Base-by-base conservation (phyloP, 2,797 vertebrate genomes). In the Urocyon cinereoargenteus region DNA sequence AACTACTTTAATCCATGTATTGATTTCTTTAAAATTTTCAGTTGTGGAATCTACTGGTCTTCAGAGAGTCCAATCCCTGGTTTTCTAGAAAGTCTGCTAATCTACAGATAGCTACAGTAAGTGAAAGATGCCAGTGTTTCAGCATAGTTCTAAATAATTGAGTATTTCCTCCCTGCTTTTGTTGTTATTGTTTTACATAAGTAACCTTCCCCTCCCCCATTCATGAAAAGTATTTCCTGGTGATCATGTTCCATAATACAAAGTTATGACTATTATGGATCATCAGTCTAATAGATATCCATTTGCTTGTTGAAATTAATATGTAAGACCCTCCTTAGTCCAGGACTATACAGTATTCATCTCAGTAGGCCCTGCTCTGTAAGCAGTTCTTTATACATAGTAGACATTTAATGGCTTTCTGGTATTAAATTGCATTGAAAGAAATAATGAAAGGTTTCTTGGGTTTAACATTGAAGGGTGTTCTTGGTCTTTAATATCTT, bases 401-500 rank as follows among this genome's bases (percentile, higher is more conserved):
- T 13, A 61, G 6, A 81, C 6, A 72, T 31, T 66, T 45, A 66
- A 72, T 82, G 5, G 5, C 19, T 92, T 55, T 11, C 55, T 92
- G n/a, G 51, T 84, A 49, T 5, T 78, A 34, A 70, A 79, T 2
- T 77, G 11, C 16, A 62, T 28, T 86, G 45, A 49, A 28, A 85
- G 21, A n/a, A 73, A 45, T 40, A 73, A 87, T 66, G 59, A 86
- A 87, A 86, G 1, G 13, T 70, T 15, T 77, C 18, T 70, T 61
- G 62, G 72, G 12, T 59, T 93, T 96, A 89, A 62, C 3, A 51
- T 13, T 79, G 57, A 94, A 81, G 18, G 2, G 1, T 61, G 5
- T 51, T 77, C 81, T 91, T 34, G 1, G 15, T 61, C 36, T 96
- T 79, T 45, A 96, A 94, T 84, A 53, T 96, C 24, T 90, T 90